Percentiles rank a stretch among this genome's conserved stretches.
These are phyloP conservation scores for Drosophila kohkoa DNA, from an alignment of 1,140 invertebrate species.

Conservation along the genomic window DNA sequence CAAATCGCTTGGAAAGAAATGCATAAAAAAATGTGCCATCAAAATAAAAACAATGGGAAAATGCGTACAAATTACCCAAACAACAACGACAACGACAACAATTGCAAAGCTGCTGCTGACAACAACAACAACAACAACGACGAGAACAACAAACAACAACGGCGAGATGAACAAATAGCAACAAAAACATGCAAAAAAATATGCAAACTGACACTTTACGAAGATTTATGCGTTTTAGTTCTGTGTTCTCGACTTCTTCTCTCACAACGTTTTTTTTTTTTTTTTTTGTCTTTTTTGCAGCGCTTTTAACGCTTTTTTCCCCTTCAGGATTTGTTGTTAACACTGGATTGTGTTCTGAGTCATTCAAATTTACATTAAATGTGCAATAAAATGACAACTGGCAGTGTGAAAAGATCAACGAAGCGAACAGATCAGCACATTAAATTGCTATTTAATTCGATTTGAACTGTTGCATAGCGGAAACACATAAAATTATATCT, in stretches of 20 bases:
- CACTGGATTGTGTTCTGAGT: conserved; percentile 53
- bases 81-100: conserved; percentile 55
- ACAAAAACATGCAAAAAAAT: conserved; percentile 58
- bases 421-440: not conserved
- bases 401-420: not conserved
- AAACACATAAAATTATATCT: not conserved
- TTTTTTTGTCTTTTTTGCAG: conserved; percentile 21
- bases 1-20: conserved; percentile 47
- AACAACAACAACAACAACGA: conserved; percentile 54
- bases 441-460: not conserved
- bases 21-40: conserved; percentile 38
- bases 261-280: not conserved
- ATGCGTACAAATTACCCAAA: conserved; percentile 78
- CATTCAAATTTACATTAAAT: conserved; percentile 68
- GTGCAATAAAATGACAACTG: conserved; percentile 22
- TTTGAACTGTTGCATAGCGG: not conserved
- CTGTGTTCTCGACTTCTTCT: conserved; percentile 2
- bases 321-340: conserved; percentile 31
- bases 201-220: conserved; percentile 82
- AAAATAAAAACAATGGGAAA: conserved; percentile 65
- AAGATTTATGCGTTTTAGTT: conserved; percentile 80
- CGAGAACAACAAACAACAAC: conserved; percentile 57
- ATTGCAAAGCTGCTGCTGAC: conserved; percentile 67
- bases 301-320: conserved; percentile 43
- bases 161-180: conserved; percentile 50